These are phyloP conservation scores for Esox lucius DNA, from an alignment of 2,797 vertebrate genomes.

Conservation along the genomic window DNA sequence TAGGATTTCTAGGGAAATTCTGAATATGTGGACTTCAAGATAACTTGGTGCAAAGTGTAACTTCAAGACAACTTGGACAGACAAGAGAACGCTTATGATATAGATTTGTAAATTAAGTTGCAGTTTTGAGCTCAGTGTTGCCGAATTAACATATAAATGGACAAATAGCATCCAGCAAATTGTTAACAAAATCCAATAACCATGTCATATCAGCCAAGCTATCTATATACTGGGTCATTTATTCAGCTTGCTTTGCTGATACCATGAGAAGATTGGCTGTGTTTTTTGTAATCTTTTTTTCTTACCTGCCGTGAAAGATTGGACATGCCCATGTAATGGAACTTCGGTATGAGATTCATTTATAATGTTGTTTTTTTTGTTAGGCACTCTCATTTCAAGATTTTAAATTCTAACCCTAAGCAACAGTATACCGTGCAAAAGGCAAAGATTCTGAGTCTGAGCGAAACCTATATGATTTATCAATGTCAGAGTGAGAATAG, in stretches of 20 bases:
- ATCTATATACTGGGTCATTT: slow-evolving; percentile 11
- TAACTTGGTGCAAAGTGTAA: no score
- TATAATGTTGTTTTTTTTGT: background rate
- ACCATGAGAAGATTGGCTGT: background rate
- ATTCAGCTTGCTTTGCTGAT: background rate
- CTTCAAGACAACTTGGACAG: no score
- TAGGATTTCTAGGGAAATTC: no score
- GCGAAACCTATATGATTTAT: background rate
- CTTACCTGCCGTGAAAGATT: background rate
- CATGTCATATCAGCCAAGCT: slow-evolving; percentile 5
- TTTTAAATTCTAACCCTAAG: background rate
- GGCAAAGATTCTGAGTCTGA: background rate
- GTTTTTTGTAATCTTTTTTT: background rate
- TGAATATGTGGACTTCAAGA: no score
- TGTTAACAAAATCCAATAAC: slow-evolving; percentile 33
- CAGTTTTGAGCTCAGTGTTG: slow-evolving; percentile 9
- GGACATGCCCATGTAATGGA: background rate
- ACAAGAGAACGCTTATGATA: background rate
- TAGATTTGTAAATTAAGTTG: slow-evolving; percentile 17
- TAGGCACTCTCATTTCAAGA: background rate
- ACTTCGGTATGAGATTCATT: background rate
- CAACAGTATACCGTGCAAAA: background rate
- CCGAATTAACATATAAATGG: slow-evolving; percentile 47
- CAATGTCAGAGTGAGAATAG: background rate
- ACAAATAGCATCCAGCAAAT: slow-evolving; percentile 1